phyloP scores from a whole-genome alignment of 2,888 invertebrate species.

The Gryllus longicercus region DNA sequence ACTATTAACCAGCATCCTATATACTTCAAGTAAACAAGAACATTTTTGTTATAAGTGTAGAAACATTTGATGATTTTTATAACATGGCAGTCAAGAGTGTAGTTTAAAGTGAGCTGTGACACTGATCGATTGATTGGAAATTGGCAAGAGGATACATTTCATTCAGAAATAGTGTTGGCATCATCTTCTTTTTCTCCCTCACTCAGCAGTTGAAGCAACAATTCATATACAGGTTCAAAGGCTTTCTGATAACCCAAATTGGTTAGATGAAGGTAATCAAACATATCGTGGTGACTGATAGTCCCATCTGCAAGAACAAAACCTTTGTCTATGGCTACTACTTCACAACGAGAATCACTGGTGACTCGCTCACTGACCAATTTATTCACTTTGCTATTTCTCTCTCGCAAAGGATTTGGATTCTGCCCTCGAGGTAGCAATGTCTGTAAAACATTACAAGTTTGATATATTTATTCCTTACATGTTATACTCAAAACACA shows the following conservation, averaged over 20 bases:
- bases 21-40: too few relatives aligned
- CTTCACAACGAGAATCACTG: conserved; percentile 67
- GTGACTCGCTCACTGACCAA: conserved; percentile 59
- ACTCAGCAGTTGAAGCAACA: conserved; percentile 70
- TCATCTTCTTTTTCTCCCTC: conserved; percentile 63
- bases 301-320: conserved; percentile 73
- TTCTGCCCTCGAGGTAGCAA: conserved; percentile 83
- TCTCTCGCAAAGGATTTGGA: conserved; percentile 76
- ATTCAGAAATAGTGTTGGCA: neutral
- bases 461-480: neutral
- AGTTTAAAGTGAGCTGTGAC: too few relatives aligned
- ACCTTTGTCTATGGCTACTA: conserved; percentile 74
- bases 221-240: conserved; percentile 79
- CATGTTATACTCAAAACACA: neutral
- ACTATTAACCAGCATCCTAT: too few relatives aligned
- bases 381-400: conserved; percentile 71
- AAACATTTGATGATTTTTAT: too few relatives aligned
- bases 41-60: too few relatives aligned
- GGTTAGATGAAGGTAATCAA: conserved; percentile 84
- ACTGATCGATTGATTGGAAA: too few relatives aligned
- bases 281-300: conserved; percentile 87
- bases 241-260: conserved; percentile 82
- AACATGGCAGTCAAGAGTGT: too few relatives aligned
- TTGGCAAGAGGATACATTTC: neutral
- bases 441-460: conserved; percentile 58